Evolutionary conservation across 1,140 invertebrate genomes (phyloP).

Genomic region (Caenorhabditis brenneri): DNA sequence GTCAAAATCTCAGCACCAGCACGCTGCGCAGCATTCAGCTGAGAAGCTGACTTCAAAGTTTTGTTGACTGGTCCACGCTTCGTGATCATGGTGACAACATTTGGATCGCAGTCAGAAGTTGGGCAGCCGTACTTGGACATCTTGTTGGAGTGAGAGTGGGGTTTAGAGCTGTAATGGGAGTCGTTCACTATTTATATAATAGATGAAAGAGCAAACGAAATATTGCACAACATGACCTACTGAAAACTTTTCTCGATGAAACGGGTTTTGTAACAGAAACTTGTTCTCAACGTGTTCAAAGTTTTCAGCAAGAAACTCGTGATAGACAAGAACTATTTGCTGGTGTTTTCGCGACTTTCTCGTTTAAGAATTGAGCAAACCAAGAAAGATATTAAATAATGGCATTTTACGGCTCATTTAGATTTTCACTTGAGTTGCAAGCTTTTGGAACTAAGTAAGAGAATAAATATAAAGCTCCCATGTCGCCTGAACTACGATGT

Average conservation of each 20-base stretch:
- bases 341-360: too few relatives aligned
- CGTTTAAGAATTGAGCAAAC: too few relatives aligned
- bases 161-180: neutral
- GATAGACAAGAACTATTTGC: too few relatives aligned
- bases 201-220: neutral
- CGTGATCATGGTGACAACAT: conserved; percentile 86
- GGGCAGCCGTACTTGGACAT: conserved; percentile 72
- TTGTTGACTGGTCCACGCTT: conserved; percentile 86
- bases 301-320: too few relatives aligned
- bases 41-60: conserved; percentile 86
- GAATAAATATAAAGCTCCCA: too few relatives aligned
- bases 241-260: neutral
- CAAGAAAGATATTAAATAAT: too few relatives aligned
- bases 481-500: too few relatives aligned
- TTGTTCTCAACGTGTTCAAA: too few relatives aligned
- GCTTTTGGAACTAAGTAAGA: too few relatives aligned
- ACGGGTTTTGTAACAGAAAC: neutral
- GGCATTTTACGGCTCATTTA: too few relatives aligned
- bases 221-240: conserved; percentile 14
- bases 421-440: too few relatives aligned
- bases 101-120: conserved; percentile 79
- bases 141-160: conserved; percentile 44
- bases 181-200: neutral
- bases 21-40: conserved; percentile 82
- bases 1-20: conserved; percentile 88